Conservation (phyloP, 2,888 invertebrate species). For the Folsomia manolachei region DNA sequence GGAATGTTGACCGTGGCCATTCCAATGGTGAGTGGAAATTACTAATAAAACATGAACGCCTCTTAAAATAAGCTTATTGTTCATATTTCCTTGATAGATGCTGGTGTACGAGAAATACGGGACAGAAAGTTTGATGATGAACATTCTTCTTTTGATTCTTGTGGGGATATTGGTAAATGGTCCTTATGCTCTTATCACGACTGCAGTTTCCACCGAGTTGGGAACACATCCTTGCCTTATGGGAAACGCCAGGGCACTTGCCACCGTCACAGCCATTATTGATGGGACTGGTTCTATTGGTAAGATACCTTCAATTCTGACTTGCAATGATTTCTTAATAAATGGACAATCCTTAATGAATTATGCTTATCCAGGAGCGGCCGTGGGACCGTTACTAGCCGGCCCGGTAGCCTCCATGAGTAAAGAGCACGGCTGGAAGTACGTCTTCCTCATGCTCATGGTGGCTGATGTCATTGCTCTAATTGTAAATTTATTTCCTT, state of each 20-base stretch:
- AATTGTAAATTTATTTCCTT: slow-evolving; percentile 59
- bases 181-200: slow-evolving; percentile 93
- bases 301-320: slow-evolving; percentile 53
- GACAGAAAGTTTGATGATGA: slow-evolving; percentile 61
- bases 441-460: slow-evolving; percentile 89
- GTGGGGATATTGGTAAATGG: slow-evolving; percentile 88
- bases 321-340: no score
- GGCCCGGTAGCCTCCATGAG: slow-evolving; percentile 66
- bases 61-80: not conserved
- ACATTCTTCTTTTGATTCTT: slow-evolving; percentile 67
- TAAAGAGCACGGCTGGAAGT: slow-evolving; percentile 67
- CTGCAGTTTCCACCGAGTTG: slow-evolving; percentile 87
- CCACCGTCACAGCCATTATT: slow-evolving; percentile 96
- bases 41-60: not conserved
- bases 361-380: slow-evolving; percentile 70
- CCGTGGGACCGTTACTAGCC: slow-evolving; percentile 85
- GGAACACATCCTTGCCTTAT: slow-evolving; percentile 82
- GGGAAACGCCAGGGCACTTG: slow-evolving; percentile 82
- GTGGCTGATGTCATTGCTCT: slow-evolving; percentile 74
- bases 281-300: slow-evolving; percentile 93
- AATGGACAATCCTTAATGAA: no score
- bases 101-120: slow-evolving; percentile 75
- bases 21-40: slow-evolving; percentile 76
- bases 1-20: slow-evolving; percentile 75
- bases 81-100: slow-evolving; percentile 60